Base-by-base conservation (phyloP, 92 coral and sea anemone species). In the Heliopora coerulea region DNA sequence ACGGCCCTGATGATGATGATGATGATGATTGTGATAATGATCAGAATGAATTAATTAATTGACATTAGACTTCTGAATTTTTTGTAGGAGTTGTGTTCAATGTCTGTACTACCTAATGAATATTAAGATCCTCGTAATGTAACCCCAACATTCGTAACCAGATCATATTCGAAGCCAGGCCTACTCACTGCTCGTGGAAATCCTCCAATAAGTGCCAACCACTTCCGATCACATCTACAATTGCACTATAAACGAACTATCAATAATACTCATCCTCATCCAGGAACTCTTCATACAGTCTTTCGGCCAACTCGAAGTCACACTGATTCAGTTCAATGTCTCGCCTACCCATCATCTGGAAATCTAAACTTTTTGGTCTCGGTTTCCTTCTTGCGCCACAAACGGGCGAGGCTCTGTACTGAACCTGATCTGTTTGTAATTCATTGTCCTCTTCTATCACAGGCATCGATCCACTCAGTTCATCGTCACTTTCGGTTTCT, bases 361-460 rank as follows among this genome's bases (percentile, higher is more conserved):
- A 70, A 26, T 70, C 77, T 23, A 70, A 34, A 39, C 77, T 70
- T 54, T 70, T 70, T 14, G 77, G 77, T 42, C 77, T 30, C 4
- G 77, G 77, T 31, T 70, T 70, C 49, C 63, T 50, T n/a, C 28
- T 50, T 15, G 46, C 50, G 17, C 62, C 46, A 33, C 42, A 29
- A 9, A 44, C 1, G 3, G 77, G 63, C 35, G 77, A 27, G 52
- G 33, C 37, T 33, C 77, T 50, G 34, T 52, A 70, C 9, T 54
- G 63, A 18, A 70, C 63, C 41, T 32, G 48, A 44, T 70, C 63
- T 29, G 77, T 70, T 25, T 34, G 49, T 52, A 70, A 20, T 50
- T 70, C 77, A 70, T 70, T 70, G 41, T 70, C 77, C 30, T 70
- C 77, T 10, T 70, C 77, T 32, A 70, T 70, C 4, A 70, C 77